Conservation (phyloP, 53 echinoderm and acorn worm genomes). For the Arbacia lixula region DNA sequence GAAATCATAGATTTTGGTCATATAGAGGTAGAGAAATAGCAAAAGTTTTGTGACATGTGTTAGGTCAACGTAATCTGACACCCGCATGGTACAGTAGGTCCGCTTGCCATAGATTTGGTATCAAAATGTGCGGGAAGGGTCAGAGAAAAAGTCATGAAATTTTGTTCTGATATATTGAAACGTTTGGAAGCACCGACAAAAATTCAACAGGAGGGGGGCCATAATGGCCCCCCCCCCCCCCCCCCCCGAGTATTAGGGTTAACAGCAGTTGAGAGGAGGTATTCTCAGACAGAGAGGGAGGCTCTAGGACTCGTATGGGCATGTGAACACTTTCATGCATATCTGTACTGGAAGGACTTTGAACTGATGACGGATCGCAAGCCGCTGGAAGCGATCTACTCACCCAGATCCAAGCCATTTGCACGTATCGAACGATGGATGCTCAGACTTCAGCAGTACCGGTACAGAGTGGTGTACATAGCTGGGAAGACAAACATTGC, state of each 20-base stretch:
- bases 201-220: neutral
- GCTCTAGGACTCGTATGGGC: constrained; percentile 1
- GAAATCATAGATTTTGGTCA: too few species aligned
- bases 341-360: neutral
- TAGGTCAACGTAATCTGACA: too few species aligned
- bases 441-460: neutral
- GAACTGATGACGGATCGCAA: neutral
- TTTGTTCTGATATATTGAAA: neutral
- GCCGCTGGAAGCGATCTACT: constrained; percentile 6
- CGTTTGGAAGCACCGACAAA: neutral
- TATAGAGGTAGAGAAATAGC: too few species aligned
- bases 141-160: neutral
- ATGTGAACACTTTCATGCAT: constrained; percentile 2
- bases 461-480: neutral
- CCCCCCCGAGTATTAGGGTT: too few species aligned
- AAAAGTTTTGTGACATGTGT: too few species aligned
- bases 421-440: neutral
- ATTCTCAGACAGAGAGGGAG: neutral
- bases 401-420: neutral
- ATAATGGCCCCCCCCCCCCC: too few species aligned
- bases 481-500: neutral
- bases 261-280: neutral
- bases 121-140: neutral
- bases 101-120: neutral
- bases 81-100: neutral